Conservation (phyloP, 2,797 vertebrate genomes). For the Atherinosoma microstoma region DNA sequence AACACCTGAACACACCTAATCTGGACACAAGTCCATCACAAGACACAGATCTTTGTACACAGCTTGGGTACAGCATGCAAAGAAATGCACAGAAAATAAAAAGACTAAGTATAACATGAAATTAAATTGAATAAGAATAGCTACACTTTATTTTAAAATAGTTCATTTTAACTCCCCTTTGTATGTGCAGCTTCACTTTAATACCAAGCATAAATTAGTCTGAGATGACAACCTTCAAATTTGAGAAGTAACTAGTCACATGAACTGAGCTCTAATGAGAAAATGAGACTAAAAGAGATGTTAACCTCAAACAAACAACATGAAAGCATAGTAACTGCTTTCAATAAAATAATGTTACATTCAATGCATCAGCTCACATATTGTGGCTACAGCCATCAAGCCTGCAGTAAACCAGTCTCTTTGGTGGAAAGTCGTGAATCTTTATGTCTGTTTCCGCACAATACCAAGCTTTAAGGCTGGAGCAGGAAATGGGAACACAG, state of each 20-base stretch:
- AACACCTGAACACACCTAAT: not conserved
- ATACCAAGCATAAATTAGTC: not conserved
- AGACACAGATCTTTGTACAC: not conserved
- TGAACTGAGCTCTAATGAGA: not conserved
- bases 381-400: not conserved
- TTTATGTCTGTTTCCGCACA: slow-evolving; percentile 63
- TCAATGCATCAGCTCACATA: slow-evolving; percentile 12
- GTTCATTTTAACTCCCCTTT: slow-evolving; percentile 19
- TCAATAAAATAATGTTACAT: not conserved
- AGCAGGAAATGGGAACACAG: slow-evolving; percentile 67
- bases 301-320: not conserved
- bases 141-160: not conserved
- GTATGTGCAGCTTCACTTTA: not conserved
- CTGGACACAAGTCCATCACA: not conserved
- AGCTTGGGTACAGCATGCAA: not conserved
- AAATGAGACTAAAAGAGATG: not conserved
- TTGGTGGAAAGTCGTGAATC: slow-evolving; percentile 59
- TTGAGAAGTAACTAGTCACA: not conserved
- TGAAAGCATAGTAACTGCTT: not conserved
- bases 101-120: not conserved
- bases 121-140: not conserved
- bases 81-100: not conserved
- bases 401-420: slow-evolving; percentile 36
- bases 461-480: slow-evolving; percentile 52
- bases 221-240: not conserved